phyloP scores from a whole-genome alignment of 2,888 invertebrate species.

The Magallana nippona region DNA sequence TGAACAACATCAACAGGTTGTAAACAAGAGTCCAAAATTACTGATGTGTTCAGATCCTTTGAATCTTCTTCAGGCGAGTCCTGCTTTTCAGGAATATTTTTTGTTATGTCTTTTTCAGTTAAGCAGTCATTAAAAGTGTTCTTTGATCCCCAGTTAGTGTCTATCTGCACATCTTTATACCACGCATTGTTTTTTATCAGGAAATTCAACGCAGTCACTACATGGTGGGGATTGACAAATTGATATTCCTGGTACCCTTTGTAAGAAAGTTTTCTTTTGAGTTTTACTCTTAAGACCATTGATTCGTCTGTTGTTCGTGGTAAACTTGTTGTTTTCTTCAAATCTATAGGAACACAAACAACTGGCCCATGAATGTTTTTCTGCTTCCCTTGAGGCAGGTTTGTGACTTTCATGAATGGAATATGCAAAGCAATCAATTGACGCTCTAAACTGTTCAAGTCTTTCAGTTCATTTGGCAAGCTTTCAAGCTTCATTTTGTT shows the following conservation, averaged over 20 bases:
- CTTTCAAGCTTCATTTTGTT: slow-evolving; percentile 5
- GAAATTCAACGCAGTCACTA: slow-evolving; percentile 44
- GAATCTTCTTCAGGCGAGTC: neutral
- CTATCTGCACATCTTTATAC: slow-evolving; percentile 28
- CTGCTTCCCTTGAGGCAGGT: slow-evolving; percentile 54
- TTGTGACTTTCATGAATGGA: slow-evolving; percentile 57
- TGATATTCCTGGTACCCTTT: slow-evolving; percentile 53
- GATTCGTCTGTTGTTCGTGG: slow-evolving; percentile 48
- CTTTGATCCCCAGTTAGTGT: too few relatives aligned
- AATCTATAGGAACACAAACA: slow-evolving; percentile 56
- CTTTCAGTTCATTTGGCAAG: slow-evolving; percentile 44
- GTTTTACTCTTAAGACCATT: slow-evolving; percentile 49
- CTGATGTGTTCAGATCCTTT: neutral
- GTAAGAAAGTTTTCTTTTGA: slow-evolving; percentile 54
- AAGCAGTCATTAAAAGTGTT: too few relatives aligned
- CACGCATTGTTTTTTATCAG: slow-evolving; percentile 32
- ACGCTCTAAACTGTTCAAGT: slow-evolving; percentile 54
- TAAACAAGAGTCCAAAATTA: slow-evolving; percentile 47
- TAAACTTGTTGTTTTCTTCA: slow-evolving; percentile 47
- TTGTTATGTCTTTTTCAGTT: too few relatives aligned
- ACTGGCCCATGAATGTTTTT: slow-evolving; percentile 56
- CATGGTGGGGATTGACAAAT: slow-evolving; percentile 42
- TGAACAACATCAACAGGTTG: slow-evolving; percentile 44
- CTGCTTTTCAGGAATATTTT: too few relatives aligned
- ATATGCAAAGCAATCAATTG: slow-evolving; percentile 53